Base-by-base conservation (phyloP, 1,140 invertebrate genomes). In the Druon quercuslanigerum region DNA sequence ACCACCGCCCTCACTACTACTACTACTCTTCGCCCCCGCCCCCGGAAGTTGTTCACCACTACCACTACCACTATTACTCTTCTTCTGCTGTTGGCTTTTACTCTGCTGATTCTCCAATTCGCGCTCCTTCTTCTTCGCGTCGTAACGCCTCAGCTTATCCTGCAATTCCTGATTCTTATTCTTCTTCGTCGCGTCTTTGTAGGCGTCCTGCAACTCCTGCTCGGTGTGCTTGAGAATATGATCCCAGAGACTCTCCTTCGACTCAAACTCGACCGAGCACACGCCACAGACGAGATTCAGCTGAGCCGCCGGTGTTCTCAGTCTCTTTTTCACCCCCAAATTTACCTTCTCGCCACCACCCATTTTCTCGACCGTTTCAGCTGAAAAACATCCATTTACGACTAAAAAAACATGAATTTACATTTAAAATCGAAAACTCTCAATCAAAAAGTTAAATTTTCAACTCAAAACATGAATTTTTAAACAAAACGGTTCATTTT, bases 191-290 rank as follows among this genome's bases (percentile, higher is more conserved):
- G 77, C 81, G 13, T 74, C 57, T 16, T 82, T 83, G 33, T 83
- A 89, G 0, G 87, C 85, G 17, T 84, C 72, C 74, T 88, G 85
- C 7, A 89, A 71, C 50, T 91, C 89, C 9, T 5, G 56, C 50
- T 88, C 82, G 9, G 86, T 90, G 54, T 91, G 90, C 1, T 81
- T 84, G 19, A 82, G 86, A 12, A 90, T 81, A 70, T 91, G 90
- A 46, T 86, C 81, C n/a, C 86, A 87, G 0, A 91, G 66, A 50
- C 76, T 76, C 19, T 82, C 79, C 60, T 78, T 82, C 1, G 81
- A 79, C 5, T 83, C 76, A 77, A 86, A 89, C 11, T n/a, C 70
- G n/a, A 79, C n/a, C 7, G 75, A 83, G 72, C 90, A 91, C 0
- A 90, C 79, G 50, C 52, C 85, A 57, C 88, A 88, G 6, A n/a